phyloP scores from a whole-genome alignment of 2,113 vertebrate genomes.

The Aleadryas rufinucha region DNA sequence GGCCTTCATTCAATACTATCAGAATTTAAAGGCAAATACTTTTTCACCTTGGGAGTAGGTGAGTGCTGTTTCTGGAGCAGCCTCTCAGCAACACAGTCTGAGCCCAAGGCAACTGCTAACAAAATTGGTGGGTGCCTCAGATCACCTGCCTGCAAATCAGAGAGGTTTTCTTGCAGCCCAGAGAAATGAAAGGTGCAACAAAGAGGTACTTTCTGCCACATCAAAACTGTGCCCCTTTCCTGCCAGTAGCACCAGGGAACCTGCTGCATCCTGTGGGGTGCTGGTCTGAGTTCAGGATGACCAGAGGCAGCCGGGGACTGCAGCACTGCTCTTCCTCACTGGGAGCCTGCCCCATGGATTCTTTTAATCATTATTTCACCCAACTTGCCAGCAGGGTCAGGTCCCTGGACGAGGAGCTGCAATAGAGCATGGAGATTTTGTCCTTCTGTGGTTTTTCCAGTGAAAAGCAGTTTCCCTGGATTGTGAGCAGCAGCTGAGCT shows the following conservation, averaged over 20 bases:
- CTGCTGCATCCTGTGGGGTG: fast-evolving
- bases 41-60: neutral
- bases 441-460: neutral
- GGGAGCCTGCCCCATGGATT: neutral
- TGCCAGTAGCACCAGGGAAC: neutral
- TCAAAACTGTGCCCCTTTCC: neutral
- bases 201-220: neutral
- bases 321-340: neutral
- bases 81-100: neutral
- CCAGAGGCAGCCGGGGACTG: neutral
- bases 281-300: neutral
- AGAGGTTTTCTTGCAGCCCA: neutral
- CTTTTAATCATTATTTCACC: neutral
- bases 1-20: neutral
- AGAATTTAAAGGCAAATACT: neutral
- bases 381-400: neutral
- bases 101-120: neutral
- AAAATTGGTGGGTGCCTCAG: neutral
- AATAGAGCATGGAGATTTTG: fast-evolving
- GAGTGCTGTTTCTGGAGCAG: neutral
- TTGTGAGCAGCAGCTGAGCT: neutral
- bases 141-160: neutral
- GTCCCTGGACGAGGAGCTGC: neutral
- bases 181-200: neutral
- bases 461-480: neutral